Evolutionary conservation across 2,797 vertebrate species (phyloP), one percentile per base, ranked within the genome.

Genomic region (Tympanoctomys barrerae): DNA sequence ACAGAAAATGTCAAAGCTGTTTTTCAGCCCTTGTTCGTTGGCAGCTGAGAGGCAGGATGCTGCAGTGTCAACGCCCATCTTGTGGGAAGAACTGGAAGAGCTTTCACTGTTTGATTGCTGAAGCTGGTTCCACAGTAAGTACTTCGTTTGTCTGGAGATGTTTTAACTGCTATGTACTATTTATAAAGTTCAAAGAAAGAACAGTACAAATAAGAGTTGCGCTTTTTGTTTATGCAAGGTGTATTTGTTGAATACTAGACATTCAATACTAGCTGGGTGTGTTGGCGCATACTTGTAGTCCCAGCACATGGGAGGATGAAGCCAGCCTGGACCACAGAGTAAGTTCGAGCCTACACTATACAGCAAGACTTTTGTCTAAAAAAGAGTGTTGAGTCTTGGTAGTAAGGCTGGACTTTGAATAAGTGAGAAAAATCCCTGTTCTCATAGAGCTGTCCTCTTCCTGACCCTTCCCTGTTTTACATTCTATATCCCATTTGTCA

Each of bases 21-120:
- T 71, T 89, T 89, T 86, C 21, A 79, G 62, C 49, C 31, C 66
- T 82, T 59, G 22, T n/a, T 94, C 88, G 31, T 75, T 92, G 95
- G 62, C 36, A 71, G 22, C 36, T 59, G 57, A 18, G 57, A 24
- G 0, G 81, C 54, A 36, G 54, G 8, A 54, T 52, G 33, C 18
- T 7, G 75, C 36, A 46, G 62, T 31, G 78, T 75, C 88, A 71
- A 5, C 52, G 81, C 78, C 46, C 4, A 31, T 71, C n/a, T 24
- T 11, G 49, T 57, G 78, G 73, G 66, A 88, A 71, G 64, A 36
- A 36, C 24, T 75, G 18, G 52, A 59, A 84, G 7, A 64, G 9
- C 6, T 85, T 91, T 89, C 61, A 1, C 4, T 42, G 57, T 54
- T 61, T 33, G 79, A 66, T 54, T 71, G 86, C 61, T 66, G 54